These are phyloP conservation scores for Dione juno DNA, from an alignment of 2,888 invertebrate genomes.

Conservation along the genomic window DNA sequence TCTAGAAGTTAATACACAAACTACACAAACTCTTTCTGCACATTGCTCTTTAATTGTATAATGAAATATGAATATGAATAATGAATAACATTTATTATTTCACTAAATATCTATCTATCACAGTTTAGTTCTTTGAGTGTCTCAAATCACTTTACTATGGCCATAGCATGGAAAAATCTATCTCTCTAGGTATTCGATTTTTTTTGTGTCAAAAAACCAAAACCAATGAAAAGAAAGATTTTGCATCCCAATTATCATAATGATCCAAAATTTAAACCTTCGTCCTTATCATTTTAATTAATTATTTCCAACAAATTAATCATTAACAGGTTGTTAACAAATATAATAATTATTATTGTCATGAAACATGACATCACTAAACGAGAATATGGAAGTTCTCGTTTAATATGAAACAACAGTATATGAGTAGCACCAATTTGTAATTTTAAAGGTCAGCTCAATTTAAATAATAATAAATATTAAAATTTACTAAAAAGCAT, in stretches of 20 bases:
- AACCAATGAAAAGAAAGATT: background rate
- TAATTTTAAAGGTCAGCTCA: constrained; percentile 3
- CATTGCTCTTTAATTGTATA: too few relatives aligned
- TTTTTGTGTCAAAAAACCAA: background rate
- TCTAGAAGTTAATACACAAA: too few relatives aligned
- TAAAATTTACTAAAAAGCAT: too few relatives aligned
- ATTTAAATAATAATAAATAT: constrained; percentile 1
- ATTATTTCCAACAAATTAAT: background rate
- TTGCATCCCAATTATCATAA: background rate
- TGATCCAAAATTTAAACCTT: background rate
- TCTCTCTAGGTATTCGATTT: background rate
- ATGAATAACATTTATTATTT: background rate
- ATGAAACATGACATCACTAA: constrained; percentile 2
- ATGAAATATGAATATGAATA: too few relatives aligned
- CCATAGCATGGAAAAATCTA: background rate
- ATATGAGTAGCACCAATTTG: background rate
- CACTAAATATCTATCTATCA: background rate
- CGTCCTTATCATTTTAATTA: background rate
- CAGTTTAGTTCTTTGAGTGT: background rate
- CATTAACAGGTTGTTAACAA: too few relatives aligned
- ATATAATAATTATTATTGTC: background rate
- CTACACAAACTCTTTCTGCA: background rate
- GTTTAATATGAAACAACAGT: constrained; percentile 7
- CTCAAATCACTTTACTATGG: background rate
- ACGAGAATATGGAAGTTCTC: background rate